phyloP scores from a whole-genome alignment of 2,888 invertebrate species.

The Xylocampa areola region DNA sequence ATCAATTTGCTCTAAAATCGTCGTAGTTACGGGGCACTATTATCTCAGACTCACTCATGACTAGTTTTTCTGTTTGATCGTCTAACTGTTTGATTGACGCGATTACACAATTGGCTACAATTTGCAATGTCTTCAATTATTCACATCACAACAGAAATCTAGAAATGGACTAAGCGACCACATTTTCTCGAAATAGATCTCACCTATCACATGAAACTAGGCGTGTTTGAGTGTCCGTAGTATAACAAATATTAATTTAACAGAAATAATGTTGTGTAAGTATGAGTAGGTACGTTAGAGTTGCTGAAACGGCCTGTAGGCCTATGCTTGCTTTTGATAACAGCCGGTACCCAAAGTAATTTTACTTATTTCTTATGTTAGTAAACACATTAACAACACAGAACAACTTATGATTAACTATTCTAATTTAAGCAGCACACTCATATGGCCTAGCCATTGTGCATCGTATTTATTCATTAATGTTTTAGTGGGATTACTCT shows the following conservation, averaged over 20 bases:
- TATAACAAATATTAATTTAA: conserved; percentile 12
- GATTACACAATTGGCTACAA: conserved; percentile 56
- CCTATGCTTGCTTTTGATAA: too few species aligned
- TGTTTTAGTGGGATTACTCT: too few species aligned
- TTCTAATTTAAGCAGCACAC: too few species aligned
- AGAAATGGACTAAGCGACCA: conserved; percentile 38
- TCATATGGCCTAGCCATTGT: too few species aligned
- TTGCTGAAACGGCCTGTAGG: too few species aligned
- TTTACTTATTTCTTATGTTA: too few species aligned
- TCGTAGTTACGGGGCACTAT: neutral
- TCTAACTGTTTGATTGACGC: conserved; percentile 50
- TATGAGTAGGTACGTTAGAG: neutral
- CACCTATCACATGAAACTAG: conserved; percentile 26
- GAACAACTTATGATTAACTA: too few species aligned
- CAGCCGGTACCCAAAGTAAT: too few species aligned
- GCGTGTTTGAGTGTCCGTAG: conserved; percentile 11
- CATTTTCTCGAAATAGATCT: conserved; percentile 51
- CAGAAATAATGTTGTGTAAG: neutral
- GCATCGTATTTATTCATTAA: too few species aligned
- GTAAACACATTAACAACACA: too few species aligned
- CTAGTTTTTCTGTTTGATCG: conserved; percentile 55
- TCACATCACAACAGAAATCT: conserved; percentile 49
- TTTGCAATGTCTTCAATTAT: conserved; percentile 52
- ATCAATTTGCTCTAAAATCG: neutral
- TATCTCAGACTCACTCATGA: conserved; percentile 11